Base-by-base conservation (phyloP, 2,888 invertebrate species). In the Polydesmus complanatus region DNA sequence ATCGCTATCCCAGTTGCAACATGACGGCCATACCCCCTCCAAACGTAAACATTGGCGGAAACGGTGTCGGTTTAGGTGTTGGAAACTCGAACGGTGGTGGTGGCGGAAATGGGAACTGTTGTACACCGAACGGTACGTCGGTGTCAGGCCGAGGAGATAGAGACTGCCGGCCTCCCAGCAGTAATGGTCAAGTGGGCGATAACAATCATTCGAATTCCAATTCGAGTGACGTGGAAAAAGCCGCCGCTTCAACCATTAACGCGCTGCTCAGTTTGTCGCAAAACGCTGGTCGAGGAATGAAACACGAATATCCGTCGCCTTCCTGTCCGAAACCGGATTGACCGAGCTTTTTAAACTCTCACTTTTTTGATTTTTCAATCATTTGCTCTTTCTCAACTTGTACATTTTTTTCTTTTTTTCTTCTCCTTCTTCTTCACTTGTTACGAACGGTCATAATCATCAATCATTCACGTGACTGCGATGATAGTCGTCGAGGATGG, bases 181-280 rank as follows among this genome's bases (percentile, higher is more conserved):
- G 58, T 53, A 53, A 53, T n/a, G 58, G 58, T 53, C 52, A 53
- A 53, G 58, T 51, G 22, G 27, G 27, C n/a, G 52, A 58, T 27
- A 37, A 50, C 27, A 8, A 25, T 54, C 5, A 5, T 8, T 22
- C 5, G 5, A 26, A 21, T 21, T 27, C 49, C 27, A n/a, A 51
- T 19, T 52, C 57, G 23, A 63, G 50, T 54, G 63, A 63, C 54
- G 63, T 63, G 23, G 63, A 63, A 26, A 63, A 63, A 48, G 63
- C 58, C 19, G 63, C 63, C 19, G 63, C 63, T 48, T 61, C 63
- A 26, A 63, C 63, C 26, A 63, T 63, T 50, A 63, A 63, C 56
- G 63, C 63, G 14, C 58, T 63, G 23, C 61, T 63, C 18, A 63
- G 61, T 55, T 55, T 63, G 27, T 63, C 63, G 11, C 63, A 63